Base-by-base conservation (phyloP, 2,888 invertebrate species). In the Athrips mouffetella region DNA sequence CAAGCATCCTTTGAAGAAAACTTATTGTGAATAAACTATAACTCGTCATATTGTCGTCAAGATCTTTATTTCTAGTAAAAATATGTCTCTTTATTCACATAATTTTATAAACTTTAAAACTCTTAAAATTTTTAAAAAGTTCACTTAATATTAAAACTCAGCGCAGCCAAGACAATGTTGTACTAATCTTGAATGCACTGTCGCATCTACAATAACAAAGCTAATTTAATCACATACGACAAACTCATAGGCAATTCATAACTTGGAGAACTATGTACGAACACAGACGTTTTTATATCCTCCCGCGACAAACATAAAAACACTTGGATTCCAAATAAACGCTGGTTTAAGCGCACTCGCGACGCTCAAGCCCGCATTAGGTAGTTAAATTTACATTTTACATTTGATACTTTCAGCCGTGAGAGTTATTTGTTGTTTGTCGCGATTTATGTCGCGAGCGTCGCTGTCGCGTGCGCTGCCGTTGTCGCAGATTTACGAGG, bases 381-480 rank as follows among this genome's bases (percentile, higher is more conserved):
- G 85, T 79, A 80, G 77, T 86, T 84, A 84, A 83, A 85, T 86
- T 85, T 84, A 84, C 85, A 85, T 83, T 84, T 83, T 79, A 77
- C 82, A 81, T 84, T 84, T 83, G 81, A 84, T 83, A 83, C 80
- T 83, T 83, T 76, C 79, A 76, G 77, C 82, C 82, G 84, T 83
- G 84, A 81, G 80, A 76, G 76, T 80, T 75, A 80, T 80, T 74
- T 76, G 73, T 71, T 70, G 72, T 72, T 67, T 70, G 67, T 60
- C 62, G 64, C 68, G 78, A 85, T 83, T 85, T 85, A 83, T 83
- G 70, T 65, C 62, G 53, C 65, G 66, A 62, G 65, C 71, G 64
- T 64, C 64, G 62, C 66, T 57, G 59, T 60, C 59, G 67, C 73
- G 73, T 75, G 74, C 65, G 74, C 75, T 77, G 76, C 79, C 77